phyloP scores from a whole-genome alignment of 2,888 invertebrate genomes.

The Tetropium fuscum region DNA sequence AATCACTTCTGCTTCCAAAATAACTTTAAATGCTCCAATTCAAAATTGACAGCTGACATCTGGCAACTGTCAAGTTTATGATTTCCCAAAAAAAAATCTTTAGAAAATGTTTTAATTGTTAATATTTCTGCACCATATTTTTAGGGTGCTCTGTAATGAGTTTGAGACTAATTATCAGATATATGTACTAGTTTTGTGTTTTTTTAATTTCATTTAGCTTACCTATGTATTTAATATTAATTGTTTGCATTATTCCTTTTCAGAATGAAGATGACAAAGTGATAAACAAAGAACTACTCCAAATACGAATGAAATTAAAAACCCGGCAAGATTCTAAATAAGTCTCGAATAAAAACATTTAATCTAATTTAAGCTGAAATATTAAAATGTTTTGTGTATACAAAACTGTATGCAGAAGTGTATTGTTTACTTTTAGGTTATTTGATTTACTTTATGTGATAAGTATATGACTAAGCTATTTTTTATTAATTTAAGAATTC shows the following conservation, averaged over 20 bases:
- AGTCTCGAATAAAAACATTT: constrained; percentile 21
- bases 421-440: constrained; percentile 30
- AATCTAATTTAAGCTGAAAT: constrained; percentile 9
- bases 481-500: constrained; percentile 36
- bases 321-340: constrained; percentile 54
- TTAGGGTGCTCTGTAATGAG: too few species aligned
- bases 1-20: too few species aligned
- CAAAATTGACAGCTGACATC: too few species aligned
- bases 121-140: too few species aligned
- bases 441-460: constrained; percentile 49
- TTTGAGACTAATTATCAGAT: too few species aligned
- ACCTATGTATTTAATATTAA: neutral
- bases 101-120: too few species aligned
- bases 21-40: too few species aligned
- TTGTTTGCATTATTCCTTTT: constrained; percentile 39
- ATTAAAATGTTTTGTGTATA: constrained; percentile 23
- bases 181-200: too few species aligned
- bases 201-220: too few species aligned
- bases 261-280: constrained; percentile 66
- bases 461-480: constrained; percentile 47
- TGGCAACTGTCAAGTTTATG: too few species aligned
- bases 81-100: too few species aligned
- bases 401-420: constrained; percentile 19
- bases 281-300: constrained; percentile 72
- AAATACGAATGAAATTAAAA: constrained; percentile 74